Evolutionary conservation across 2,888 invertebrate species (phyloP).

Genomic region (Polyommatus iphigenia): DNA sequence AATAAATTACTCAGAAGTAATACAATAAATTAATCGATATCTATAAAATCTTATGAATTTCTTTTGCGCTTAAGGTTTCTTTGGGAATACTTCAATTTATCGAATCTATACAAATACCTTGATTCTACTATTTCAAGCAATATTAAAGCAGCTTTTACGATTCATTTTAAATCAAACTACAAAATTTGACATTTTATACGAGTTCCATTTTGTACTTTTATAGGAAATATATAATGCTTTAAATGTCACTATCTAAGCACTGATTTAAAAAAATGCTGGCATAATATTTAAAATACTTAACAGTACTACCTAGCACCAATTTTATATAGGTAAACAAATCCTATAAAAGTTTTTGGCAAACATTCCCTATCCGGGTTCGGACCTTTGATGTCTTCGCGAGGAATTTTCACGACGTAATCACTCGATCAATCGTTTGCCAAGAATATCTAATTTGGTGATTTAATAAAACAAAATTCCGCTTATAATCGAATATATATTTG

Average conservation of each 20-base stretch:
- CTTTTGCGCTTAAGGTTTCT: neutral
- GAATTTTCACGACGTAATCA: neutral
- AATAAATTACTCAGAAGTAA: constrained; percentile 69
- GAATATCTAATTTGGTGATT: neutral
- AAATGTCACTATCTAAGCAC: too few species aligned
- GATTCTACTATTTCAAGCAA: neutral
- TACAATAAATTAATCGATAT: constrained; percentile 57
- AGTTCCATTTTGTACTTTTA: too few species aligned
- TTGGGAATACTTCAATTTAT: neutral
- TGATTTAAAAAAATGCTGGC: too few species aligned
- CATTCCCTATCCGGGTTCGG: neutral
- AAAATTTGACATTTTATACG: too few species aligned
- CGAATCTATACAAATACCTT: neutral
- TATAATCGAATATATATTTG: neutral
- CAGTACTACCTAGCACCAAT: neutral
- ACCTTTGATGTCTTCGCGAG: constrained; percentile 2
- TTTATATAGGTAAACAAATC: neutral
- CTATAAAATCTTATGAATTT: constrained; percentile 30
- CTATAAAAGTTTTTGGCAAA: neutral
- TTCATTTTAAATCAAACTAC: too few species aligned
- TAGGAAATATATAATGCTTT: too few species aligned
- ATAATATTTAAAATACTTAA: too few species aligned
- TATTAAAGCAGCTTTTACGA: too few species aligned
- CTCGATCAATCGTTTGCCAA: constrained; percentile 8
- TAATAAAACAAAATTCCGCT: neutral